Evolutionary conservation across 2,113 vertebrate species (phyloP), one percentile per base, ranked within the genome.

Genomic region (Pardalotus punctatus): DNA sequence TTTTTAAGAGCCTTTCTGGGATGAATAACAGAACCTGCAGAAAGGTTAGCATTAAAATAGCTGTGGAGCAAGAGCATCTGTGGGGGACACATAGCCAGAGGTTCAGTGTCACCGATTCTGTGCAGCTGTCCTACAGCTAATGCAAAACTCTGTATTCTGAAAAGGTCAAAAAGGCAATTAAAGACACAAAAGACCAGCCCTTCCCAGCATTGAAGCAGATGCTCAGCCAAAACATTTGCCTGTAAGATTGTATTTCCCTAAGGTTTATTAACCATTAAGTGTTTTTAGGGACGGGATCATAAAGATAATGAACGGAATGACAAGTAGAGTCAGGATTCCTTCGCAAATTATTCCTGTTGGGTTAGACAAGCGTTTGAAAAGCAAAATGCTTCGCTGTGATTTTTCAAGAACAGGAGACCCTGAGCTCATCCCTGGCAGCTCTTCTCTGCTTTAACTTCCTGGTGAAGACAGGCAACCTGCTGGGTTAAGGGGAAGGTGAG

Each of bases 151-250:
- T 76, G 91, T 93, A 69, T 93, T 95, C 78, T 84, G 95, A 96
- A 96, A 97, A 86, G 94, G 92, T 95, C 73, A 74, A 43, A 82
- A 97, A 94, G 89, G 86, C 91, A 95, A 96, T 97, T 92, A 97
- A 95, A 97, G 94, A 96, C 81, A 92, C 90, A 92, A 88, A 88
- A 92, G 91, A 85, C 38, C 47, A 51, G 38, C 71, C 67, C 72
- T 76, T 88, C 67, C 64, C 56, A 45, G 19, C 69, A 42, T 1
- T 10, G 81, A 74, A 72, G 85, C 85, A 94, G 88, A 81, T 87
- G 90, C 88, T 93, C 67, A 90, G 90, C 74, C 54, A 91, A 86
- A 93, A 90, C 69, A 86, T 95, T 87, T 90, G 77, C 76, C 86
- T 94, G 66, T 22, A n/a, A 92, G 87, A 95, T 50, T 92, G 73